A percentile compares a stretch with the other conserved stretches of the same genome.
phyloP scores from a whole-genome alignment of 1,140 invertebrate genomes.

The Orius laevigatus region DNA sequence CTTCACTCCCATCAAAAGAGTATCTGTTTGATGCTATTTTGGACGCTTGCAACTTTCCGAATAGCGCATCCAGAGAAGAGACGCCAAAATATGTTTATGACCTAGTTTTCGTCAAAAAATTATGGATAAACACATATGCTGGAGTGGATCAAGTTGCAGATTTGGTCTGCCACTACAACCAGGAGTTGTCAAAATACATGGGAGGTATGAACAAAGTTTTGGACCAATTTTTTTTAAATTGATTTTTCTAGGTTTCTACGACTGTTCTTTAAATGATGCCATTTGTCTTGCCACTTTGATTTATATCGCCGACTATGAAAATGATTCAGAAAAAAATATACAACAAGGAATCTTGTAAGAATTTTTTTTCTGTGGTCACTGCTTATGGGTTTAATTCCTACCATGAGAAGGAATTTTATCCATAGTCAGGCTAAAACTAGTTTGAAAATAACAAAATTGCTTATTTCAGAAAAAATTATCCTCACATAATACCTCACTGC shows the following conservation, averaged over 20 bases:
- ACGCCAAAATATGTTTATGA: constrained; percentile 88
- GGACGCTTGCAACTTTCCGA: constrained; percentile 56
- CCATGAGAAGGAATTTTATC: no score
- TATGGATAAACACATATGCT: constrained; percentile 97
- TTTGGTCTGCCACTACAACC: constrained; percentile 97
- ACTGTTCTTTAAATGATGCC: constrained; percentile 62
- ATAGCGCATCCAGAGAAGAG: constrained; percentile 82
- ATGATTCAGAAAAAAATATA: constrained; percentile 38
- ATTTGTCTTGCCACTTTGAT: constrained; percentile 62
- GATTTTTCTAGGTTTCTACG: constrained; percentile 57
- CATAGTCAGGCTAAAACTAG: no score
- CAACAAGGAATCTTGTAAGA: constrained; percentile 3
- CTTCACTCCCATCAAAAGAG: constrained; percentile 79
- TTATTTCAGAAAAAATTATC: background rate
- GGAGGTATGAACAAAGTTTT: no score
- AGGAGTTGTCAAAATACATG: constrained; percentile 91
- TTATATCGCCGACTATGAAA: constrained; percentile 57
- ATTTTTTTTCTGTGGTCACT: no score
- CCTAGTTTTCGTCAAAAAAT: constrained; percentile 99
- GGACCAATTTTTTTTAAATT: background rate
- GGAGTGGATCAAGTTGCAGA: constrained; percentile 94
- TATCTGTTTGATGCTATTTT: constrained; percentile 94
- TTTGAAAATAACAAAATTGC: no score
- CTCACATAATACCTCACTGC: background rate
- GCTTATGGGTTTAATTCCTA: no score